Conservation (phyloP, 2,888 invertebrate genomes). For the Yponomeuta plumbellus region DNA sequence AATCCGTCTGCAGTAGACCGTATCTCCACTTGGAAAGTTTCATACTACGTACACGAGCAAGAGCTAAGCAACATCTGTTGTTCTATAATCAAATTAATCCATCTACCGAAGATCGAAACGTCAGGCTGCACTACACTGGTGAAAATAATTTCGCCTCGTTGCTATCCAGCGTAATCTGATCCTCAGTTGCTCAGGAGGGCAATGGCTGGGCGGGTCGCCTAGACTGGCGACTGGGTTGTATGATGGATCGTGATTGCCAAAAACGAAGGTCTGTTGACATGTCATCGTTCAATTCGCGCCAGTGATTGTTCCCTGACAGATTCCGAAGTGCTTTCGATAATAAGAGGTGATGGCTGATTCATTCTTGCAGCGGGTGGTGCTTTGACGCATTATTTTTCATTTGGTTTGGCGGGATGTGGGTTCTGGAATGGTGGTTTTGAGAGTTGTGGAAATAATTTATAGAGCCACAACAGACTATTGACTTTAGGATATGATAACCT, state of each 20-base stretch:
- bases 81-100: slow-evolving; percentile 73
- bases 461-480: no score
- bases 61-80: slow-evolving; percentile 56
- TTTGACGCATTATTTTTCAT: not conserved
- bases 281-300: slow-evolving; percentile 20
- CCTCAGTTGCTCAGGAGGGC: slow-evolving; percentile 19
- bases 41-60: not conserved
- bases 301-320: slow-evolving; percentile 16
- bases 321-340: slow-evolving; percentile 11
- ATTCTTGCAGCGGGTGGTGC: not conserved
- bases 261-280: slow-evolving; percentile 16
- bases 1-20: no score
- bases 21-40: not conserved
- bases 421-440: not conserved
- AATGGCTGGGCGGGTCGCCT: not conserved
- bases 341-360: slow-evolving; percentile 7
- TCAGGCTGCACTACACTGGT: slow-evolving; percentile 59
- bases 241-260: slow-evolving; percentile 15
- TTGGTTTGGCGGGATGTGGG: not conserved
- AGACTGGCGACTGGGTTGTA: not conserved
- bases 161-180: slow-evolving; percentile 35
- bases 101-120: slow-evolving; percentile 72
- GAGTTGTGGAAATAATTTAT: not conserved
- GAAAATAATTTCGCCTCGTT: slow-evolving; percentile 65
- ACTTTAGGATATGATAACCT: no score